A percentile compares a stretch with the other conserved stretches of the same genome.
Conservation (phyloP, 2,888 invertebrate genomes). For the Acrocyrtus sp. region DNA sequence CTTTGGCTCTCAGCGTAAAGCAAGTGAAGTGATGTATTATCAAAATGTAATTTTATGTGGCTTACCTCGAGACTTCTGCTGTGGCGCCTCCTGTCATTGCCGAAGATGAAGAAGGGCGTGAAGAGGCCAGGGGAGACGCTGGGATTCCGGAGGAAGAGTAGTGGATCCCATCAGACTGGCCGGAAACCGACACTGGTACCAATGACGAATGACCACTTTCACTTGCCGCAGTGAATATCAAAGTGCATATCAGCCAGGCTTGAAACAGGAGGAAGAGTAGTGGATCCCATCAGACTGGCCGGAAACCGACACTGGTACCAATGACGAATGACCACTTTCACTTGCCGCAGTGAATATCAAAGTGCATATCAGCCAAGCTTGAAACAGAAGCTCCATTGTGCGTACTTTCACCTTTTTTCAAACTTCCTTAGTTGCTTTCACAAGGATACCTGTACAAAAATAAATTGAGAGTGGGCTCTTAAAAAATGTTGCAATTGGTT, state of each 20-base stretch:
- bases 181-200: slow-evolving; percentile 40
- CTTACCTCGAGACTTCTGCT: too few species aligned
- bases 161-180: slow-evolving; percentile 26
- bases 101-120: too few species aligned
- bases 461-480: not conserved
- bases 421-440: not conserved
- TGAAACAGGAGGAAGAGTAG: slow-evolving; percentile 36
- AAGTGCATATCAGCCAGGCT: slow-evolving; percentile 49
- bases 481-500: not conserved
- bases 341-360: slow-evolving; percentile 52
- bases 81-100: too few species aligned
- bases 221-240: slow-evolving; percentile 52
- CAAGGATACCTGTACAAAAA: not conserved
- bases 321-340: slow-evolving; percentile 55
- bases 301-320: slow-evolving; percentile 41
- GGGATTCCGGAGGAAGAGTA: too few species aligned
- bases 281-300: slow-evolving; percentile 29
- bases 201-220: slow-evolving; percentile 55
- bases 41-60: too few species aligned
- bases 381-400: slow-evolving; percentile 35
- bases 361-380: slow-evolving; percentile 49
- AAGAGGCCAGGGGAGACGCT: too few species aligned
- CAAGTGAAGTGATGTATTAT: too few species aligned
- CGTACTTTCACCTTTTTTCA: not conserved
- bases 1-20: too few species aligned